Percentiles rank a stretch among this genome's conserved stretches.
Evolutionary conservation across 2,888 invertebrate genomes (phyloP).

Genomic region (Nomada ruficornis): DNA sequence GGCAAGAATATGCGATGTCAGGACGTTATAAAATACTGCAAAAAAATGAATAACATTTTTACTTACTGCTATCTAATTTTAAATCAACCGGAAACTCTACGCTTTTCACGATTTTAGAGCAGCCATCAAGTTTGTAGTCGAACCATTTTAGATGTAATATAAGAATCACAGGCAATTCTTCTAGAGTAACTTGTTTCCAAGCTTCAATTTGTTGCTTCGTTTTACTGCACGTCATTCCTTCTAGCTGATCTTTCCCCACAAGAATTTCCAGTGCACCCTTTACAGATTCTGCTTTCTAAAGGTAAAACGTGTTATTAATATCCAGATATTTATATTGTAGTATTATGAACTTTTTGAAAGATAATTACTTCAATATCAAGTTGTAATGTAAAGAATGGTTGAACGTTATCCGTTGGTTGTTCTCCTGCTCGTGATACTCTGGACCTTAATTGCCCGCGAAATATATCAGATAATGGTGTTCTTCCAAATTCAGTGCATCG

Average conservation of each 20-base stretch:
- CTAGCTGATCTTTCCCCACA: conserved; percentile 93
- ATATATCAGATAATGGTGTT: conserved; percentile 96
- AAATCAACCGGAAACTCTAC: conserved; percentile 95
- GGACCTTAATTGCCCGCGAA: conserved; percentile 95
- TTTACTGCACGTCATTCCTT: conserved; percentile 93
- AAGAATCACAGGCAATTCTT: conserved; percentile 94
- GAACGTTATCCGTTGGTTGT: conserved; percentile 94
- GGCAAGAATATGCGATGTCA: neutral
- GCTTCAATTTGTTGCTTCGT: conserved; percentile 94
- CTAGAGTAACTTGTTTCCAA: conserved; percentile 95
- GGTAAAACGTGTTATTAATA: conserved; percentile 15
- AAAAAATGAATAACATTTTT: neutral
- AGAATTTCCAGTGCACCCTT: conserved; percentile 94
- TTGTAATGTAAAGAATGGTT: conserved; percentile 98
- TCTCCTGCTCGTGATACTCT: conserved; percentile 91
- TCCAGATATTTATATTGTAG: neutral
- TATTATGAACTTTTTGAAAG: neutral
- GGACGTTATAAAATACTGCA: neutral
- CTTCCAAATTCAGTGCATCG: conserved; percentile 92
- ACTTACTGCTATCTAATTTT: conserved; percentile 94
- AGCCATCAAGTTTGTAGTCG: conserved; percentile 94
- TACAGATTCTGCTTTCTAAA: conserved; percentile 92
- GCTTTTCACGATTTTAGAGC: conserved; percentile 96
- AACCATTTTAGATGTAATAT: conserved; percentile 97
- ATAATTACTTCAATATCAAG: conserved; percentile 94